Conservation (phyloP, 2,888 invertebrate species). For the Liodrosophila aerea region DNA sequence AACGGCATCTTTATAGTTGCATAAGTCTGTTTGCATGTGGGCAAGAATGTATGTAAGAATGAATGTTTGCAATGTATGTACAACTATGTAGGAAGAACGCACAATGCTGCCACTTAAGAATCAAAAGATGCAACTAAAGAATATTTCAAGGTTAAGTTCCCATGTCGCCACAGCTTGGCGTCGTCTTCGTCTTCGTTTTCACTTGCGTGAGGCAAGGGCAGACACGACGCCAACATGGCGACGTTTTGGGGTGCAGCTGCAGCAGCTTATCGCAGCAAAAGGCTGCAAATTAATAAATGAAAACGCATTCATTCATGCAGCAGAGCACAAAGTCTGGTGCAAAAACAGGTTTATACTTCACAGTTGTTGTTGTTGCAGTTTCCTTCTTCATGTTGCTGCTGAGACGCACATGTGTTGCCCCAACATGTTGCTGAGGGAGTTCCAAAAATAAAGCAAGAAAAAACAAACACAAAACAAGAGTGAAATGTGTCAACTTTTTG, state of each 20-base stretch:
- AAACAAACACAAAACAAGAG: conserved; percentile 12
- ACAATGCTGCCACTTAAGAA: conserved; percentile 5
- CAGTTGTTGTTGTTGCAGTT: not conserved
- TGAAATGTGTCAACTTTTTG: conserved; percentile 41
- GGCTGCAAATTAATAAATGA: conserved; percentile 72
- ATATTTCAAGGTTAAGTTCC: conserved; percentile 70
- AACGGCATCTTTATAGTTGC: conserved; percentile 5
- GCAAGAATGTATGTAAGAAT: not conserved
- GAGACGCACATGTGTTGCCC: conserved; percentile 63
- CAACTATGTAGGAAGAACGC: conserved; percentile 3
- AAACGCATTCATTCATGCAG: conserved; percentile 76
- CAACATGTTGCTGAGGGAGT: conserved; percentile 61
- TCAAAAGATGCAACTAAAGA: conserved; percentile 6
- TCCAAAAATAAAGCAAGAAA: not conserved
- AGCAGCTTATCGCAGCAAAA: conserved; percentile 40
- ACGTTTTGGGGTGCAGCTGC: conserved; percentile 44
- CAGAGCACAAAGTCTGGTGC: conserved; percentile 42
- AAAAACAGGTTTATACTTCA: conserved; percentile 30
- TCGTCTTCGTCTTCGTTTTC: conserved; percentile 59
- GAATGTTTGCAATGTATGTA: not conserved
- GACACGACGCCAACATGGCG: conserved; percentile 39
- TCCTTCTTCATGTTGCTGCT: conserved; percentile 2
- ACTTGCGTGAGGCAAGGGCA: conserved; percentile 62
- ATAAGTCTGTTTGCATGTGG: not conserved
- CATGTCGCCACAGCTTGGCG: conserved; percentile 45